Base-by-base conservation (phyloP, 2,797 vertebrate species). In the Lindbergichthys nudifrons region DNA sequence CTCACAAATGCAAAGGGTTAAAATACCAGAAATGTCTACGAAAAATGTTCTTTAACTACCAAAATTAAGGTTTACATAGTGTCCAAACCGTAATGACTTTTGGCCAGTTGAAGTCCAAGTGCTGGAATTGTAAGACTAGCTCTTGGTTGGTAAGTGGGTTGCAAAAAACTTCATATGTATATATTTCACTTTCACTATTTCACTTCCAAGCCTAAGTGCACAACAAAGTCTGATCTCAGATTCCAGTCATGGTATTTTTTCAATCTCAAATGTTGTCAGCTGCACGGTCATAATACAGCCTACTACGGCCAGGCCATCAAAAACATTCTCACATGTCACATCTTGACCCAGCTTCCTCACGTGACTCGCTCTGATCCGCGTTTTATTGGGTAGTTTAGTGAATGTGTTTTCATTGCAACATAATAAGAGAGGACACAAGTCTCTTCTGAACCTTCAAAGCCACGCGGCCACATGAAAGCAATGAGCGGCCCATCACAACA, bases 341-440 rank as follows among this genome's bases (percentile, higher is more conserved):
- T 90, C 75, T 87, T 50, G 60, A 16, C 68, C 64, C 78, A 59
- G 79, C 67, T 73, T 85, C 72, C 82, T 45, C 19, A 73, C 62
- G 77, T 73, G 85, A 83, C 80, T 81, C 21, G 2, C 45, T 60
- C 76, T 75, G 58, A 87, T 86, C 75, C 70, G 5, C 8, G 2
- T 89, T 87, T 90, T 88, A 88, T 87, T 87, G 82, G 82, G 53
- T n/a, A 52, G 70, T 85, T 91, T 64, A 68, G 74, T 83, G 75
- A 70, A 78, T 45, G 70, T 77, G 83, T 84, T 86, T 86, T 81
- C 75, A 52, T 68, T 71, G 84, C 59, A 56, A 18, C 46, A 48
- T 89, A 89, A 91, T 88, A 89, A 88, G 84, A 88, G 67, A 85
- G 75, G 82, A 92, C 89, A 70, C 42, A 58, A 83, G 82, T 73